phyloP scores from a whole-genome alignment of 2,888 invertebrate species.

The Chirona hameri region DNA sequence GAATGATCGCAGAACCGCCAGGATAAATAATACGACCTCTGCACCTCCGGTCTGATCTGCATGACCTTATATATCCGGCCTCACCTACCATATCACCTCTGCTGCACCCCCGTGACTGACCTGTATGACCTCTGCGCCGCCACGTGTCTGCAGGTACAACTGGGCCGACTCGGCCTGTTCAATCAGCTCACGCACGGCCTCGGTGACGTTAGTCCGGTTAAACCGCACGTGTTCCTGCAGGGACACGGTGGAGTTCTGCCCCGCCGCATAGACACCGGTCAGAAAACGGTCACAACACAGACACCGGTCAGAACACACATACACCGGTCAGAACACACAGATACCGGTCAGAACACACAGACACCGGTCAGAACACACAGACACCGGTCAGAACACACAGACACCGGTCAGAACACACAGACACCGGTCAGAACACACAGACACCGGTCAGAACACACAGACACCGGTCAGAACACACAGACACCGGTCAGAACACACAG shows the following conservation, averaged over 20 bases:
- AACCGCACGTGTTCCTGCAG: conserved; percentile 66
- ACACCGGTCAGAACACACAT: too few species aligned
- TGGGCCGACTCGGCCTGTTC: conserved; percentile 67
- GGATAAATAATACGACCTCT: too few species aligned
- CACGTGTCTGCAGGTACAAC: conserved; percentile 61
- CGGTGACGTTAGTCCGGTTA: conserved; percentile 65
- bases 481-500: too few species aligned
- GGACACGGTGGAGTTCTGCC: conserved; percentile 52
- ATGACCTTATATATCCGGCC: neutral
- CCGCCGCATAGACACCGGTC: too few species aligned
- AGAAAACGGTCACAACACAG: neutral
- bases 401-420: too few species aligned
- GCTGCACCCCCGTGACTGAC: conserved; percentile 49
- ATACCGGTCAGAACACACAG: too few species aligned
- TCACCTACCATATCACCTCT: neutral
- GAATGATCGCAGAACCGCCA: too few species aligned
- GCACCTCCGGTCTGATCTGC: neutral
- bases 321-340: too few species aligned
- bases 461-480: neutral
- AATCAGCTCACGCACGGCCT: conserved; percentile 64
- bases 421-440: too few species aligned
- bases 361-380: too few species aligned
- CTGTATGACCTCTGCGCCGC: conserved; percentile 61
- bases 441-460: too few species aligned
- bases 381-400: too few species aligned